Base-by-base conservation (phyloP, 1,140 invertebrate genomes). In the Drosophila littoralis region DNA sequence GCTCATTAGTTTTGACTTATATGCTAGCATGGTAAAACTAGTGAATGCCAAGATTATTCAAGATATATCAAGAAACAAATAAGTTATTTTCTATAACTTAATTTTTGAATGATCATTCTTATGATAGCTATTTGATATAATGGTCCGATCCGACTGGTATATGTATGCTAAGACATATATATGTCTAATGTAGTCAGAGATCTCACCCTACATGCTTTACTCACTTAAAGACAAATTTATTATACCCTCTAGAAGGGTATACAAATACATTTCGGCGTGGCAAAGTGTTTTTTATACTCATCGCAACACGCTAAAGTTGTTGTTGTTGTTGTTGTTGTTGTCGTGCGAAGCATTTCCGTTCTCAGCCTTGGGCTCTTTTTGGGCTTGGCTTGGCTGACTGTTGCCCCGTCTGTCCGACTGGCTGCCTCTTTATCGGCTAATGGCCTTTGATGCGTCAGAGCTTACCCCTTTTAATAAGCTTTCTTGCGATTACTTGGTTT, bases 401-500 rank as follows among this genome's bases (percentile, higher is more conserved):
- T 6, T 15, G 7, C 17, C 43, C 40, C 57, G 17, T 72, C 51
- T 57, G 50, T 40, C 50, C 48, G 13, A 43, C 46, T 58, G 54
- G 22, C 36, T 54, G 28, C 15, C 46, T 59, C 52, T 83, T 68
- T 76, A 88, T 88, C 83, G 83, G 83, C 79, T 89, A 89, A 83
- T 88, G 80, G 77, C 77, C 83, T 88, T 88, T 88, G 83, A 88
- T 88, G 83, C 83, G 83, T 88, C 83, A 79, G 54, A 77, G 83
- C 17, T 79, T 72, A 75, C 84, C 83, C 84, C 73, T 83, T 79
- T 83, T 88, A 83, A 88, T 89, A 80, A 89, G 83, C 73, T 50
- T 67, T 72, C 45, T 54, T 38, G 67, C 66, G 50, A 67, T 70
- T 69, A 64, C n/a, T 50, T 35, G 65, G 28, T 6, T 36, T 35